Conservation (phyloP, 2,113 vertebrate species). For the Corythornis vintsioides region DNA sequence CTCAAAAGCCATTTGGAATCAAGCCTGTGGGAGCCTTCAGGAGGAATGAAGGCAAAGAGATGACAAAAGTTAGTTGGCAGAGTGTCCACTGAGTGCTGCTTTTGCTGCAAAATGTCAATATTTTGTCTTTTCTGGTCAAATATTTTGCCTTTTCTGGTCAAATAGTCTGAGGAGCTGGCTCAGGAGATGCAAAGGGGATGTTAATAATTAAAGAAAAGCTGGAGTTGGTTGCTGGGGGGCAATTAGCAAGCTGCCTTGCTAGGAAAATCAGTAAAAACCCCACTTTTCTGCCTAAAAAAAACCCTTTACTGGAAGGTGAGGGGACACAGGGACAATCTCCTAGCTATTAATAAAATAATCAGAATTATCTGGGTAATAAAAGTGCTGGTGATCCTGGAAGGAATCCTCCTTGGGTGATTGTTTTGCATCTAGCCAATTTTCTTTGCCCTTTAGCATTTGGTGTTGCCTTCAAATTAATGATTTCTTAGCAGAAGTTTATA, state of each 20-base stretch:
- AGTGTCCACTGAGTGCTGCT: background rate
- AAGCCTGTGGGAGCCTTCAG: background rate
- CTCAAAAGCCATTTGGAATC: background rate
- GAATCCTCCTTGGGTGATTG: background rate
- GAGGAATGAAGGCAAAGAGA: background rate
- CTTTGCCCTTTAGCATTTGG: background rate
- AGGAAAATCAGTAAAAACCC: background rate
- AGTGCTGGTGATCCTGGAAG: background rate
- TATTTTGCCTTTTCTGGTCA: background rate
- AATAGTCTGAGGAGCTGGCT: background rate
- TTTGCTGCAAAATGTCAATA: background rate
- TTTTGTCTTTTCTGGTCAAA: background rate
- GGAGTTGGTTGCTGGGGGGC: background rate
- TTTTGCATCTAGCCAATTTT: background rate
- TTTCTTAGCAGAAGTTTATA: conserved; percentile 23
- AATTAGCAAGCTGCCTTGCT: background rate
- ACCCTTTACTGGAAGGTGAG: background rate
- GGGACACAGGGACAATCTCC: background rate
- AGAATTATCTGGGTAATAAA: background rate
- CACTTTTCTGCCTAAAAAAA: background rate
- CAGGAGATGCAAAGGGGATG: background rate
- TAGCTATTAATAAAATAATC: background rate
- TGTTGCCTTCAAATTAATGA: conserved; percentile 10
- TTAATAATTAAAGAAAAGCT: background rate
- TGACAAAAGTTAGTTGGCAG: background rate